Base-by-base conservation (phyloP, 2,888 invertebrate genomes). In the Stenotaenia linearis region DNA sequence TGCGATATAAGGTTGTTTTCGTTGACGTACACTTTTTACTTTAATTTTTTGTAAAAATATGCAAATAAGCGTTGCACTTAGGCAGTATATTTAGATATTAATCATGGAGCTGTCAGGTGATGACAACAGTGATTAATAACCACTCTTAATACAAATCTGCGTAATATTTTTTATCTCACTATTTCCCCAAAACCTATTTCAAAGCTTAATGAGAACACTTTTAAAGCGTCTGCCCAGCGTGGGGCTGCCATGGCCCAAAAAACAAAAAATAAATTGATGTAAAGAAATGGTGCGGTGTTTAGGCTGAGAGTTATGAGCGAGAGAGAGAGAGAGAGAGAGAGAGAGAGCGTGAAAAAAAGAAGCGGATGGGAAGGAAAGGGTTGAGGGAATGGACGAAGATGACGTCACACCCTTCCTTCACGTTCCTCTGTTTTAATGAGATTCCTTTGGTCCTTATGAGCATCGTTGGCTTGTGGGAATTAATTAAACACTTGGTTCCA, bases 81-180 rank as follows among this genome's bases (percentile, higher is more conserved):
- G 18, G 69, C 69, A 78, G 69, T 78, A 69, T 69, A 78, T 78
- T 61, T 78, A 69, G 78, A 78, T 78, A 78, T 78, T 78, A 78
- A 78, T 78, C 78, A 78, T 25, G 35, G 32, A 30, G 50, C 78
- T 78, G 78, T 69, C 78, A 78, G 21, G 69, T 78, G 78, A 78
- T 78, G 78, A 78, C 78, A 78, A 69, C 78, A 28, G 69, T 78
- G 78, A 78, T 78, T 78, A 78, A 78, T 78, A 78, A 78, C 78
- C 78, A 25, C 37, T 69, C 69, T 78, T 78, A 78, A 78, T 78
- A 78, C 78, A 78, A 78, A 78, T 78, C 78, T 78, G 78, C 77
- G 50, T n/a, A 25, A 25, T 45, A 21, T 32, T 32, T 45, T 78
- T 78, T 32, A 45, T 45, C 50, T 25, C 25, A 45, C 50, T 25